A percentile compares a stretch with the other conserved stretches of the same genome.
Evolutionary conservation across 2,888 invertebrate species (phyloP).

Genomic region (Spodoptera littoralis): DNA sequence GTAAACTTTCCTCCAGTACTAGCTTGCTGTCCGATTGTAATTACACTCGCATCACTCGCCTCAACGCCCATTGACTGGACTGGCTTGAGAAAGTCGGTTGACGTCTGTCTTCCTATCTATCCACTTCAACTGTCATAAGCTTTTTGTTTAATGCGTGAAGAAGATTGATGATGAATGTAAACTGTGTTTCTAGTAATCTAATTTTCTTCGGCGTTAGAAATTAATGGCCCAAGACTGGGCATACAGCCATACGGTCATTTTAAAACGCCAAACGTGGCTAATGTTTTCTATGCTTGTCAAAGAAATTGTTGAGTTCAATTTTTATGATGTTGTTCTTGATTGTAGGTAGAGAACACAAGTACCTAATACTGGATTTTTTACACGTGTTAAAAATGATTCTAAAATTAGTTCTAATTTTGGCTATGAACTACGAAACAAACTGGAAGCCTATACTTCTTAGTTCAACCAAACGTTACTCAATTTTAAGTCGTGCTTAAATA

Average conservation of each 20-base stretch:
- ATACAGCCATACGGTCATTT: neutral
- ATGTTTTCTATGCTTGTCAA: no score
- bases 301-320: no score
- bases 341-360: no score
- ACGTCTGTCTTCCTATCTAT: slow-evolving; percentile 8
- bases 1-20: slow-evolving; percentile 61
- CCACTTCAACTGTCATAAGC: slow-evolving; percentile 2
- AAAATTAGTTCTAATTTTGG: no score
- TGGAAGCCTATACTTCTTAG: no score
- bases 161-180: slow-evolving; percentile 13
- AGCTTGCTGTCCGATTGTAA: slow-evolving; percentile 45
- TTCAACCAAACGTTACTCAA: no score
- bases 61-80: slow-evolving; percentile 23
- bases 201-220: neutral
- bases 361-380: no score
- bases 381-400: no score
- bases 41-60: slow-evolving; percentile 36
- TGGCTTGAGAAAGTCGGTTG: slow-evolving; percentile 45
- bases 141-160: slow-evolving; percentile 22
- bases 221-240: neutral
- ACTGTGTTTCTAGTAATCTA: slow-evolving; percentile 6
- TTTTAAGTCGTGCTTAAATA: no score
- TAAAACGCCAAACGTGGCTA: neutral
- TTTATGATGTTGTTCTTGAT: no score
- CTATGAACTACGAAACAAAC: no score